Evolutionary conservation across 2,797 vertebrate species (phyloP).

Genomic region (Poecile montanus): DNA sequence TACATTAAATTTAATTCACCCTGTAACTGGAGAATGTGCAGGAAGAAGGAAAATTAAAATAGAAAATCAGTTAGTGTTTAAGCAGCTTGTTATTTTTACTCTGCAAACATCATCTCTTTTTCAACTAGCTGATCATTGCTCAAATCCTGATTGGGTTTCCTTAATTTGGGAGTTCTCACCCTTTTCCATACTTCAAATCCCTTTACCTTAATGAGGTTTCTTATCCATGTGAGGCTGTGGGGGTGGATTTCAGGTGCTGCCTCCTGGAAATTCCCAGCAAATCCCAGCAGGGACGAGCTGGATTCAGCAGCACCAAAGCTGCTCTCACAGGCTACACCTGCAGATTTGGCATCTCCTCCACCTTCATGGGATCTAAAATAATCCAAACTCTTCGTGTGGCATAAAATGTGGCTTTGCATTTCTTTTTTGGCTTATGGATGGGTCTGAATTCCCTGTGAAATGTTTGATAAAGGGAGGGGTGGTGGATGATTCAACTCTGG

Average conservation of each 20-base stretch:
- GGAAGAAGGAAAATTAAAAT: not conserved
- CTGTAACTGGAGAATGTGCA: not conserved
- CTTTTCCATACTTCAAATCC: not conserved
- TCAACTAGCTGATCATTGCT: not conserved
- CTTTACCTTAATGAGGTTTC: not conserved
- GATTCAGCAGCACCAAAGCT: not conserved
- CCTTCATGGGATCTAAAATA: not conserved
- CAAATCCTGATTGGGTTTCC: not conserved
- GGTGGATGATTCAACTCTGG: not conserved
- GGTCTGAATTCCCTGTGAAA: not conserved
- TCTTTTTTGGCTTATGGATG: not conserved
- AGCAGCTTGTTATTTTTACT: not conserved
- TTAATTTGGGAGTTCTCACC: not conserved
- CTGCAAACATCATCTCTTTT: accelerated
- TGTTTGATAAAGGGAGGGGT: not conserved
- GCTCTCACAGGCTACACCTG: not conserved
- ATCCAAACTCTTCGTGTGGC: accelerated
- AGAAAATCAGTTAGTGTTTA: not conserved
- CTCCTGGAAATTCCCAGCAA: not conserved
- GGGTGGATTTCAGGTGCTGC: not conserved
- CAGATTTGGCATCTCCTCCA: not conserved
- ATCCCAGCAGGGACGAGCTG: not conserved
- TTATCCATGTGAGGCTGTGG: accelerated
- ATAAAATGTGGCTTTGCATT: not conserved
- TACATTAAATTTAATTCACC: not conserved